phyloP scores from a whole-genome alignment of 92 coral and sea anemone species.

The Hydrozoanthus gracilis region DNA sequence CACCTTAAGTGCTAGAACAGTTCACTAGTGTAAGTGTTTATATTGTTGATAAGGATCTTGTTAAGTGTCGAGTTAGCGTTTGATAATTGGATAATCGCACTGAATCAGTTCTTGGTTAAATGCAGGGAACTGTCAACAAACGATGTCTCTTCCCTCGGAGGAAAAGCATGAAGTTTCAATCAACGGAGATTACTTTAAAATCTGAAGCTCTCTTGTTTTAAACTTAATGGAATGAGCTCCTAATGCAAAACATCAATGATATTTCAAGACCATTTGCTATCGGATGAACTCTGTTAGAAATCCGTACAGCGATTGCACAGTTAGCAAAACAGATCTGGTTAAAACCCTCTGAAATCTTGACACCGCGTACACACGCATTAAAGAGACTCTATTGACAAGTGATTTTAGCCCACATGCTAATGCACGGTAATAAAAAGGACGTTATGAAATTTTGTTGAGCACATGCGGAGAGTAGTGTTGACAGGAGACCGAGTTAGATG shows the following conservation, averaged over 20 bases:
- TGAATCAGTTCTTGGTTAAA: constrained; percentile 3
- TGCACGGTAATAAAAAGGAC: neutral
- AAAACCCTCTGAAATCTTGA: too few species aligned
- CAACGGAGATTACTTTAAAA: constrained; percentile 20
- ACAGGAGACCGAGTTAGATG: neutral
- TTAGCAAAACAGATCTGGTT: too few species aligned
- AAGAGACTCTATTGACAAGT: neutral
- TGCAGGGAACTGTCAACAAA: constrained; percentile 40
- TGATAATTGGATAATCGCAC: constrained; percentile 43
- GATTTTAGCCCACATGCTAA: neutral
- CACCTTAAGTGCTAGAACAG: constrained; percentile 40
- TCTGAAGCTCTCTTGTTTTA: neutral
- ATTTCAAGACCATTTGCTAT: neutral
- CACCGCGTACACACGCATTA: neutral
- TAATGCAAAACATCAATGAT: neutral
- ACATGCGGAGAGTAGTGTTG: constrained; percentile 38
- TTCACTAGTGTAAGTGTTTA: constrained; percentile 43
- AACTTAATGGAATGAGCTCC: neutral
- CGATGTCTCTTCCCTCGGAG: neutral
- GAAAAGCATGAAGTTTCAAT: neutral
- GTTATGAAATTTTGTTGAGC: constrained; percentile 10
- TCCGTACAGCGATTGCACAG: too few species aligned
- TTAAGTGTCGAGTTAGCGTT: constrained; percentile 44
- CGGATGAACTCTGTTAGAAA: neutral
- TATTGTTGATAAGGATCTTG: constrained; percentile 50